phyloP scores from a whole-genome alignment of 2,797 vertebrate genomes.

The Toxotes lorentzi region DNA sequence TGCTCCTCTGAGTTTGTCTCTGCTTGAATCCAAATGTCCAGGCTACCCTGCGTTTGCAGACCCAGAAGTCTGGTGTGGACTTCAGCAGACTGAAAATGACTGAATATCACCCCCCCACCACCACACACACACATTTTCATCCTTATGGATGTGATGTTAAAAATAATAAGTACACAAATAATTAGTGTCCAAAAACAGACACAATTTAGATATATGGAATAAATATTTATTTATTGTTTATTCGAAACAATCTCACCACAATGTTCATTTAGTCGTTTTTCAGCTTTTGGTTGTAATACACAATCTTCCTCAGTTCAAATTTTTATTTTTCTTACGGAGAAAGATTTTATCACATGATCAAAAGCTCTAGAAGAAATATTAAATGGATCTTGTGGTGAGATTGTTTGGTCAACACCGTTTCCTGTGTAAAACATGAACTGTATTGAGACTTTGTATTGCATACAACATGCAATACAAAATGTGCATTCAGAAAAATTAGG shows the following conservation, averaged over 20 bases:
- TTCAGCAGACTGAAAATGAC: neutral
- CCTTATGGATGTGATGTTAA: neutral
- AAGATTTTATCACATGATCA: neutral
- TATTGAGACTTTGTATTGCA: neutral
- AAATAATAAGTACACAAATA: neutral
- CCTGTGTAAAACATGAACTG: neutral
- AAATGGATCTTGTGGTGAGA: neutral
- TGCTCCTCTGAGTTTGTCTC: neutral
- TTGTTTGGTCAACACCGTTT: neutral
- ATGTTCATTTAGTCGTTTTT: neutral
- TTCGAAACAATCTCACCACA: neutral
- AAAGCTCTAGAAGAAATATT: neutral
- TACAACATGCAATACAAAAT: neutral
- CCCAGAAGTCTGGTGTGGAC: neutral
- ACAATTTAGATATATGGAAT: neutral
- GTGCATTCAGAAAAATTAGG: neutral
- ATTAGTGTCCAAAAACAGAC: neutral
- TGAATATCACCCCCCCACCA: neutral
- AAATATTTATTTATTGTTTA: neutral
- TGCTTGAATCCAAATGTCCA: neutral
- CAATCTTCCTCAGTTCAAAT: neutral
- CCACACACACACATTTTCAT: neutral
- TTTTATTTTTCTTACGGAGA: neutral
- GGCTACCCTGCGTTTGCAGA: neutral
- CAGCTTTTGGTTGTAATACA: neutral